These are phyloP conservation scores for Todiramphus chloris DNA, from an alignment of 2,113 vertebrate genomes.

Conservation along the genomic window DNA sequence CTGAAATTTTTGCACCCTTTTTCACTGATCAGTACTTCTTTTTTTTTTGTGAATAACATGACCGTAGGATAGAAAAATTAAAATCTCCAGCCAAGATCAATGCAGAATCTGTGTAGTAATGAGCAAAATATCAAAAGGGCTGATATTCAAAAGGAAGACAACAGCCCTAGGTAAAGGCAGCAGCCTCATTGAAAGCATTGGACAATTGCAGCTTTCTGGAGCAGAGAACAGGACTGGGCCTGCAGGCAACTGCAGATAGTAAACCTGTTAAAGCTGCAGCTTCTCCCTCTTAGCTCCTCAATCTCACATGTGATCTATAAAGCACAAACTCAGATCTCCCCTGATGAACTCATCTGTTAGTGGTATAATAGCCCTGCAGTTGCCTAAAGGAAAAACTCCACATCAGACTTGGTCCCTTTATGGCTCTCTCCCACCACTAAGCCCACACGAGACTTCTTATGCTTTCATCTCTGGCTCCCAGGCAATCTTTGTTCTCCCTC, in stretches of 20 bases:
- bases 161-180: neutral
- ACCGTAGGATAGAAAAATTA: neutral
- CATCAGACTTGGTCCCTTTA: neutral
- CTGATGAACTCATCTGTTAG: neutral
- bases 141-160: neutral
- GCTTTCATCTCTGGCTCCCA: slow-evolving; percentile 37
- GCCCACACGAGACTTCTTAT: neutral
- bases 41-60: neutral
- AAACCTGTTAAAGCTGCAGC: neutral
- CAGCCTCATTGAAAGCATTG: neutral
- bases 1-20: neutral
- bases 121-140: neutral
- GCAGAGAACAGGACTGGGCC: neutral
- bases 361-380: neutral
- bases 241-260: neutral
- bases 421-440: neutral
- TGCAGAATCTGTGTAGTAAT: neutral
- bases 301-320: neutral
- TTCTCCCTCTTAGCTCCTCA: neutral
- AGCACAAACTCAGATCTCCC: neutral
- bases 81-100: neutral
- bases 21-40: neutral
- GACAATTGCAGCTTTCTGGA: neutral
- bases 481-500: slow-evolving; percentile 23
- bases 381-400: slow-evolving; percentile 9